A percentile compares a stretch with the other conserved stretches of the same genome.
Evolutionary conservation across 2,797 vertebrate genomes (phyloP).

Genomic region (Poecilia picta): DNA sequence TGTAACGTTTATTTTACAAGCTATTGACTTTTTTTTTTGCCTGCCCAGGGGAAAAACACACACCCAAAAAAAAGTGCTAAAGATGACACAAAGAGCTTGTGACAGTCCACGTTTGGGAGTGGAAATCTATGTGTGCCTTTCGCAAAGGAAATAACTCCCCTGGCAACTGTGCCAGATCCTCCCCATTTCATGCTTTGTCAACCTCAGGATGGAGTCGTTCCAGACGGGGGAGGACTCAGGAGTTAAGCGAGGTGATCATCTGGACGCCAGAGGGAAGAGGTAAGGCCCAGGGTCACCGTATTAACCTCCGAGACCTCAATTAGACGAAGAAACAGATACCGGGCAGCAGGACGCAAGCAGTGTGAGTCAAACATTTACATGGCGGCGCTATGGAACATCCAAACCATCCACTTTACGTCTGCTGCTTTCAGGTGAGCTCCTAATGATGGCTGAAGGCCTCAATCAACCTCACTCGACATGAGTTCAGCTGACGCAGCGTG

Average conservation of each 20-base stretch:
- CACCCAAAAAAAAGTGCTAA: slow-evolving; percentile 54
- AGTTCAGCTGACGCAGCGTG: slow-evolving; percentile 30
- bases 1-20: slow-evolving; percentile 35
- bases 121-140: slow-evolving; percentile 57
- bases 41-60: slow-evolving; percentile 46
- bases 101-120: slow-evolving; percentile 54
- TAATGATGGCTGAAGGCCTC: slow-evolving; percentile 14
- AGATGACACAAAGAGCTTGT: slow-evolving; percentile 52
- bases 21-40: slow-evolving; percentile 55
- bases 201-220: slow-evolving; percentile 70
- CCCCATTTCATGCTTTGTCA: slow-evolving; percentile 79
- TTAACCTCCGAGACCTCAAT: slow-evolving; percentile 69
- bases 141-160: slow-evolving; percentile 51
- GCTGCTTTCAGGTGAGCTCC: slow-evolving; percentile 28
- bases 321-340: slow-evolving; percentile 42
- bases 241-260: slow-evolving; percentile 40
- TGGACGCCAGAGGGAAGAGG: slow-evolving; percentile 48
- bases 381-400: slow-evolving; percentile 3
- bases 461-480: slow-evolving; percentile 28
- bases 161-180: slow-evolving; percentile 41
- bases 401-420: slow-evolving; percentile 13
- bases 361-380: slow-evolving; percentile 1
- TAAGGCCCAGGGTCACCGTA: slow-evolving; percentile 38
- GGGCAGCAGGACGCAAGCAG: slow-evolving; percentile 17
- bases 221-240: slow-evolving; percentile 41